phyloP scores from a whole-genome alignment of 1,140 invertebrate species.

The Fopius arisanus region DNA sequence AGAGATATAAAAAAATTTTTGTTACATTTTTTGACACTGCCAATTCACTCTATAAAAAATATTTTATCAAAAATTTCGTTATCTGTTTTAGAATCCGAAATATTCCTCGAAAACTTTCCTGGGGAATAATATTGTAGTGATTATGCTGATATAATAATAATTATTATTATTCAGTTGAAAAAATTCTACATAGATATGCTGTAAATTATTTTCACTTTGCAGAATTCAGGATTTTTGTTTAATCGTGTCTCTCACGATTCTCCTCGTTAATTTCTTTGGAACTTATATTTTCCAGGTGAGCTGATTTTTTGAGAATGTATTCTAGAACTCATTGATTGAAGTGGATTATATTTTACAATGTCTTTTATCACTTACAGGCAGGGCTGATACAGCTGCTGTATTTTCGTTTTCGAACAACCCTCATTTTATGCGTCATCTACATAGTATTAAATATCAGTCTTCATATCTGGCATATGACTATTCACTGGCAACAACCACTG shows the following conservation, averaged over 20 bases:
- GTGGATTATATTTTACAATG: conserved; percentile 23
- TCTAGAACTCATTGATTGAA: conserved; percentile 20
- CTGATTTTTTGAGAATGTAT: background rate
- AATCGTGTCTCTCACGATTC: conserved; percentile 70
- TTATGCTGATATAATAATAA: too few relatives aligned
- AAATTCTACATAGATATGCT: too few relatives aligned
- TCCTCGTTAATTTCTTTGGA: conserved; percentile 74
- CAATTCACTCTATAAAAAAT: background rate
- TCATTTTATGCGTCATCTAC: conserved; percentile 67
- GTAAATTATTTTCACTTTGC: conserved; percentile 46
- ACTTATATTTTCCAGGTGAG: conserved; percentile 79
- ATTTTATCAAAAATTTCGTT: too few relatives aligned
- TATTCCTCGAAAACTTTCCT: too few relatives aligned
- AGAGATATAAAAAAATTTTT: background rate
- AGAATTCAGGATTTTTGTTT: conserved; percentile 76
- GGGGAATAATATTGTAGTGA: too few relatives aligned
- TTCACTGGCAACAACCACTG: conserved; percentile 65
- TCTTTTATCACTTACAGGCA: conserved; percentile 61
- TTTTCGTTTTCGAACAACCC: conserved; percentile 69
- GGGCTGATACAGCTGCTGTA: conserved; percentile 74
- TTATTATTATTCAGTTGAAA: too few relatives aligned
- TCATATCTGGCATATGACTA: conserved; percentile 68
- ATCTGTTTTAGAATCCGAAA: too few relatives aligned
- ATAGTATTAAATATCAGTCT: conserved; percentile 67
- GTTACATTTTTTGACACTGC: too few relatives aligned